Evolutionary conservation across 2,797 vertebrate genomes (phyloP).

Genomic region (Onychomys leucogaster): DNA sequence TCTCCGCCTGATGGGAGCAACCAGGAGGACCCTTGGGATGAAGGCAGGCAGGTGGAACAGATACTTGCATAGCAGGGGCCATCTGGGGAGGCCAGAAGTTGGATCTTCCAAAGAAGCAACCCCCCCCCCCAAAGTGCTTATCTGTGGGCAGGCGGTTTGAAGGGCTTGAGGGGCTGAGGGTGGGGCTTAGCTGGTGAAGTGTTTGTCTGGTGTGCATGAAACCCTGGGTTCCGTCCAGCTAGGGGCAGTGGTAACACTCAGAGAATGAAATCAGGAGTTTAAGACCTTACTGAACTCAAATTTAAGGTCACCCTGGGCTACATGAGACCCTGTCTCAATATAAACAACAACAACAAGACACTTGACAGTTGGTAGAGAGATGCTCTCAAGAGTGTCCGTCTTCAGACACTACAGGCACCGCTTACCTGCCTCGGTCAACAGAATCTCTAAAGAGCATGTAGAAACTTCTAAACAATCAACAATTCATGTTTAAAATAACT

Average conservation of each 20-base stretch:
- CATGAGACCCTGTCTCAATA: background rate
- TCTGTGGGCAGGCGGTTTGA: background rate
- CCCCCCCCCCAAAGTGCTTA: background rate
- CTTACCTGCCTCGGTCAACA: background rate
- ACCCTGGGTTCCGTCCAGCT: background rate
- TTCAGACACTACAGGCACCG: background rate
- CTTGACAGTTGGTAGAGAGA: background rate
- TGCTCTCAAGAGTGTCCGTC: background rate
- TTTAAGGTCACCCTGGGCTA: background rate
- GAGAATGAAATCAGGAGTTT: background rate
- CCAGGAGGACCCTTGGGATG: accelerated
- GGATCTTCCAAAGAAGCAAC: accelerated
- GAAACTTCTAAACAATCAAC: background rate
- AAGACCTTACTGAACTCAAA: background rate
- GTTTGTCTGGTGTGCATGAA: background rate
- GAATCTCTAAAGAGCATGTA: background rate
- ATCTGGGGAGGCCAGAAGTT: background rate
- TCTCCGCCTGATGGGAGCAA: background rate
- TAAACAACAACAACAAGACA: background rate
- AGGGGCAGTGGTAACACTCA: background rate
- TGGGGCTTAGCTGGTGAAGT: background rate
- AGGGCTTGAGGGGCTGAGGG: background rate
- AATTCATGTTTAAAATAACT: background rate
- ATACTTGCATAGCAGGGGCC: background rate
- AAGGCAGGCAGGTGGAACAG: too few species aligned